Evolutionary conservation across 2,113 vertebrate genomes (phyloP).

Genomic region (Corythornis cristatus): DNA sequence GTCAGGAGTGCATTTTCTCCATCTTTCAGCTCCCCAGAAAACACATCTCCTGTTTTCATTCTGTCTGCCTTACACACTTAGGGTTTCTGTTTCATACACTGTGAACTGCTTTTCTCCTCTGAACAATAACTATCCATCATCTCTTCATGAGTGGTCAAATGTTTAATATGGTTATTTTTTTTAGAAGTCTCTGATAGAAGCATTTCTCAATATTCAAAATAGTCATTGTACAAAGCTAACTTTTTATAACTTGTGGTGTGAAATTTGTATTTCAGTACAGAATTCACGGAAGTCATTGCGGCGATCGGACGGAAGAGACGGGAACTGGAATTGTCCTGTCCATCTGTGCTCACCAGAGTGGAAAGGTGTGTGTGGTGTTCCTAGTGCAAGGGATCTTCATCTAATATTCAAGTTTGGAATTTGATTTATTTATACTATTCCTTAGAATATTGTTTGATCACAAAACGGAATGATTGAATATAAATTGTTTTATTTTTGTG

Average conservation of each 20-base stretch:
- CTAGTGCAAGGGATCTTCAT: not conserved
- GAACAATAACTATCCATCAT: not conserved
- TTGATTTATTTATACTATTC: not conserved
- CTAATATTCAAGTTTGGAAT: not conserved
- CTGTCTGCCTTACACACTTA: not conserved
- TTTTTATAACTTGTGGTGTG: not conserved
- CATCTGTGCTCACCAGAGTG: slow-evolving; percentile 71
- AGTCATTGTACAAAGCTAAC: not conserved
- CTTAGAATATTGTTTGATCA: not conserved
- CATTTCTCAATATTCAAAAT: not conserved
- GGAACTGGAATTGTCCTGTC: slow-evolving; percentile 82
- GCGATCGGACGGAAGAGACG: slow-evolving; percentile 76
- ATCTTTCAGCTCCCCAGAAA: not conserved
- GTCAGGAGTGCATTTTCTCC: not conserved
- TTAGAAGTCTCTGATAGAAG: not conserved
- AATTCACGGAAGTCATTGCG: slow-evolving; percentile 77
- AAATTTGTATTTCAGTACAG: slow-evolving; percentile 80
- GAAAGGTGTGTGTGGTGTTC: slow-evolving; percentile 67
- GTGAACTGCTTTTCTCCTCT: not conserved
- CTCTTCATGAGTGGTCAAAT: not conserved
- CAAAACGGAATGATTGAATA: not conserved
- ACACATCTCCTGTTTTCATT: not conserved
- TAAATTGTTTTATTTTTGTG: not conserved
- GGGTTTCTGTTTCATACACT: not conserved
- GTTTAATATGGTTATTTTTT: not conserved